Evolutionary conservation across 2,113 vertebrate species (phyloP), one percentile per base, ranked within the genome.

Genomic region (Paramisgurnus dabryanus): DNA sequence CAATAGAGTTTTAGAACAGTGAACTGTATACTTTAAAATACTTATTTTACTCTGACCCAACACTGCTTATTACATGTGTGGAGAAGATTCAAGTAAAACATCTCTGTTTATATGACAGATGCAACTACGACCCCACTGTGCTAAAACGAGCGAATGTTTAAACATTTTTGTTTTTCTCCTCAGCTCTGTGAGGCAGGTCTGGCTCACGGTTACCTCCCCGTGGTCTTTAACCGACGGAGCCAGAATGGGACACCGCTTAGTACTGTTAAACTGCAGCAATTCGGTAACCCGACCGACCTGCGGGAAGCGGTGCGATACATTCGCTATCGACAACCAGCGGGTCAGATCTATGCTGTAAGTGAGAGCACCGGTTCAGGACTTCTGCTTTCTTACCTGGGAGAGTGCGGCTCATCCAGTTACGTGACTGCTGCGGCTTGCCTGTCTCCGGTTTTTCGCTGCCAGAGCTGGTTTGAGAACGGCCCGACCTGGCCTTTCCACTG

Each of bases 151-250:
- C 53, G 45, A 22, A 4, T 70, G 65, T 34, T 34, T 34, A 34
- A 34, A 2, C 18, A 7, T 0, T 1, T 78, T 3, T 72, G 2
- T 82, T 57, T 77, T 71, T 58, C 82, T 84, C 67, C 73, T 27
- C 84, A 95, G 94, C 85, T 95, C 65, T 95, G 94, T 87, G 92
- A 93, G 80, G 85, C 86, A 3, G 93, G 90, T 1, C 86, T 95
- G 63, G 86, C 78, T 71, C 90, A 93, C 17, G 94, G 94, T 58
- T 94, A 94, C 88, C 92, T 92, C 11, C 94, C 94, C 0, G 94
- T 93, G 18, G 87, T 96, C 72, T 96, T 96, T 86, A 95, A 94
- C 87, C 94, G 95, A 7, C 94, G 95, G 53, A 92, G 94, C 74
- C 95, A 96, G 85, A 95, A 96, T 3, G 86, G 90, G 80, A 93